These are phyloP conservation scores for Rhagoletis zephyria DNA, from an alignment of 1,140 invertebrate species.

Conservation along the genomic window DNA sequence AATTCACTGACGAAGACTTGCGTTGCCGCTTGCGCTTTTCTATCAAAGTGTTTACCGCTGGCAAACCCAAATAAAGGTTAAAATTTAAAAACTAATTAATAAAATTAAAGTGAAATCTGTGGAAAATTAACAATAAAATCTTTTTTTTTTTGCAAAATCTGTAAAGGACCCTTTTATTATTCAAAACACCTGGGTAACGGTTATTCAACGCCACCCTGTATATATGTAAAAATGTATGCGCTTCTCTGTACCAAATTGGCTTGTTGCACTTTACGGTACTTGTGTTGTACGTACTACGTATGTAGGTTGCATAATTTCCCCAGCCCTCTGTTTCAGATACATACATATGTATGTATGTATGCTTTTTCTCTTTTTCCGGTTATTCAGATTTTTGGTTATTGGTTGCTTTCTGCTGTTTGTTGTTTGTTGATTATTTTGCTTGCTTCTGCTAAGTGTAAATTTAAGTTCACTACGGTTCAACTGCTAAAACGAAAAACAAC, in stretches of 20 bases:
- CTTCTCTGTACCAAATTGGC: background rate
- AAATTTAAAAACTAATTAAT: no score
- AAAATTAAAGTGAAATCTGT: no score
- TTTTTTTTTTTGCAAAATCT: no score
- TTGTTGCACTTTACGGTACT: background rate
- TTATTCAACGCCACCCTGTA: background rate
- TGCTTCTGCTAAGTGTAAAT: background rate
- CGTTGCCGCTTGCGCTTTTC: no score
- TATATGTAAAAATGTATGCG: background rate
- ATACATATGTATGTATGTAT: no score
- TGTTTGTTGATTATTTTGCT: background rate
- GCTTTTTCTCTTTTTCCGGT: conserved; percentile 22
- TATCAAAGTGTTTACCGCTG: no score
- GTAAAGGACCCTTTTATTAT: no score
- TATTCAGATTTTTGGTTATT: conserved; percentile 5
- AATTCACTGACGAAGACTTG: no score
- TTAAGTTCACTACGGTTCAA: conserved; percentile 8
- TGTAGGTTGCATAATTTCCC: conserved; percentile 20
- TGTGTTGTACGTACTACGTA: background rate
- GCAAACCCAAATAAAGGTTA: no score
- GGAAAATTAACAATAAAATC: no score
- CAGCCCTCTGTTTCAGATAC: background rate
- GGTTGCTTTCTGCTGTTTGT: no score
- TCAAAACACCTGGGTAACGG: no score
- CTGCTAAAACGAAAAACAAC: background rate